Evolutionary conservation across 2,113 vertebrate species (phyloP), one percentile per base, ranked within the genome.

Genomic region (Dipodomys ordii): DNA sequence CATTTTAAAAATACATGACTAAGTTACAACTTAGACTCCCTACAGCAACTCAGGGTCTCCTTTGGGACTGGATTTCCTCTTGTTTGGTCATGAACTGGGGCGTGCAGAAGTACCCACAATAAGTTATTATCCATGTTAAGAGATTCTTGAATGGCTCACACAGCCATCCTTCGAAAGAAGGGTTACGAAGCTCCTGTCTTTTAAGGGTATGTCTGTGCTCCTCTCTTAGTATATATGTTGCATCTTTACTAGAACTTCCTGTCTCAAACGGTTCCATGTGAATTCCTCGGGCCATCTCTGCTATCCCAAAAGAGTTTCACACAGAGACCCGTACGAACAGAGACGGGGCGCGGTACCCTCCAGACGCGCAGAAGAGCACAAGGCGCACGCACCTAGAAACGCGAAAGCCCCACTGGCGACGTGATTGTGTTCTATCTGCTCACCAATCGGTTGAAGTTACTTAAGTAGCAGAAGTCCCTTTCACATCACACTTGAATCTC

Each of bases 321-420:
- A 74, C 65, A 74, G 27, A 95, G 95, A 92, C 92, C 93, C 93
- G 85, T 81, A 28, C 18, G n/a, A 93, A 87, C 74, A 67, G 27
- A 25, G 0, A 64, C 78, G 46, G 13, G 25, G 68, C 39, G 82
- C 68, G 83, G 78, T 89, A 65, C 25, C 92, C 32, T 10, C 46
- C 46, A 27, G 82, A 87, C 22, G 46, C 81, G 22, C 2, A 0
- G 23, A 30, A 79, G 92, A 46, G 67, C 89, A 78, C 82, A 39
- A 68, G 74, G 93, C 4, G 44, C 72, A 67, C 87, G 77, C 73
- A 81, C 83, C 53, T 67, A 79, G 49, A 88, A 19, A 74, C 72
- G 32, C 35, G 32, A 23, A 74, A 16, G 23, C 71, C 30, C 83
- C 62, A 25, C 90, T 62, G 27, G 60, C 83, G 57, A 3, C 2